Base-by-base conservation (phyloP, 2,888 invertebrate genomes). In the Rhingia rostrata region DNA sequence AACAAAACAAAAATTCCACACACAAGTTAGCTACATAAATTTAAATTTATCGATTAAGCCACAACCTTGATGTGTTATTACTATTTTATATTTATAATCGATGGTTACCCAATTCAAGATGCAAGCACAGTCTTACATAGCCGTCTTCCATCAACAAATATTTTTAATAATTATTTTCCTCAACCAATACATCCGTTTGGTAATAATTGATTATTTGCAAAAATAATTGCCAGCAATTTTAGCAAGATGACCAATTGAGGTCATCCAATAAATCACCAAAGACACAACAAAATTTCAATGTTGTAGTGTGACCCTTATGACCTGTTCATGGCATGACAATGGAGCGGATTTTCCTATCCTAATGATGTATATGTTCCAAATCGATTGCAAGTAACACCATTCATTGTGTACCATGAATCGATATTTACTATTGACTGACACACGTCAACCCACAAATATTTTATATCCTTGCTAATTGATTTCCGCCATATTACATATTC, bases 401-500 rank as follows among this genome's bases (percentile, higher is more conserved):
- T n/a, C n/a, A n/a, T 37, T 58, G 10, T n/a, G 4, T 10, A 22
- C 41, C 6, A 60, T 10, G 51, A 12, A 6, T 43, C 4, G 6
- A 12, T n/a, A 12, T 7, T 32, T n/a, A 30, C 33, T 9, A 45
- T 61, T 33, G 35, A 6, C 45, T 4, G 35, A 61, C 45, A 47
- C 60, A 3, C 37, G 30, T 30, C 7, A 7, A 47, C 10, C 47
- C 70, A 51, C 9, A 32, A 7, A 22, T 10, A 49, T 45, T 10
- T 10, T 7, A 6, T n/a, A 64, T 74, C 60, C 35, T 60, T 35
- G 3, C n/a, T 10, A 69, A 39, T 63, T 14, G 12, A 43, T 43
- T 67, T 82, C 82, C 77, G 66, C 61, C 61, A 78, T 60, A 54
- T 77, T 64, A 61, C 45, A 60, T 54, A 63, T 51, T 12, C 5